phyloP scores from a whole-genome alignment of 2,888 invertebrate genomes.

The Leptura quadrifasciata region DNA sequence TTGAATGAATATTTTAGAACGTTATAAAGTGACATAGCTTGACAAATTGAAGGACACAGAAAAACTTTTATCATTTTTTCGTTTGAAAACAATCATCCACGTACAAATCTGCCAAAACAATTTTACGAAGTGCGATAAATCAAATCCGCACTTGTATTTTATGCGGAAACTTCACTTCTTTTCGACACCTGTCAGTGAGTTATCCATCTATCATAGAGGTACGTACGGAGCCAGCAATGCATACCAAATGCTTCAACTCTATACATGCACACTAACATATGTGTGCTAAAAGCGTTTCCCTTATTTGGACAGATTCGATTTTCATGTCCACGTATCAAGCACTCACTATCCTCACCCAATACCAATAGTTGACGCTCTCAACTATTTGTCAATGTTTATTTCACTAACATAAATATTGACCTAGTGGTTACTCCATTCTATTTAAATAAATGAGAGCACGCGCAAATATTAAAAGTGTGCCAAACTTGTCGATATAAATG shows the following conservation, averaged over 20 bases:
- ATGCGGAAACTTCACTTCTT: constrained; percentile 65
- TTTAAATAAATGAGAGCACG: constrained; percentile 1
- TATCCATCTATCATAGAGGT: constrained; percentile 63
- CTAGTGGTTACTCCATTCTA: background rate
- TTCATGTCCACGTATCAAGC: constrained; percentile 33
- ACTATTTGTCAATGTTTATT: constrained; percentile 38
- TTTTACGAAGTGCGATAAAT: constrained; percentile 59
- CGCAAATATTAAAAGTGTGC: background rate
- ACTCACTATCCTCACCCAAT: constrained; percentile 25
- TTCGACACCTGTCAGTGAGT: constrained; percentile 65
- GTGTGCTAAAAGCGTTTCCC: constrained; percentile 52
- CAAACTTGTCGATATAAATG: background rate
- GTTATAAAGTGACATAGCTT: background rate
- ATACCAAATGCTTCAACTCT: constrained; percentile 60
- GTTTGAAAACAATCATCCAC: constrained; percentile 45
- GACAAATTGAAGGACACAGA: constrained; percentile 22
- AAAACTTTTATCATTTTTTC: constrained; percentile 41
- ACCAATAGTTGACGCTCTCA: constrained; percentile 17
- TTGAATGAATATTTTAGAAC: background rate
- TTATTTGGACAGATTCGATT: constrained; percentile 47
- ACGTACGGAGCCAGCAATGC: constrained; percentile 60
- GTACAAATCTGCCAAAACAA: constrained; percentile 57
- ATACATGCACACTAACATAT: constrained; percentile 47
- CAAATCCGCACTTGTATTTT: constrained; percentile 63
- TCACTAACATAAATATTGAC: constrained; percentile 28